Conservation (phyloP, 2,113 vertebrate genomes). For the Origma solitaria region DNA sequence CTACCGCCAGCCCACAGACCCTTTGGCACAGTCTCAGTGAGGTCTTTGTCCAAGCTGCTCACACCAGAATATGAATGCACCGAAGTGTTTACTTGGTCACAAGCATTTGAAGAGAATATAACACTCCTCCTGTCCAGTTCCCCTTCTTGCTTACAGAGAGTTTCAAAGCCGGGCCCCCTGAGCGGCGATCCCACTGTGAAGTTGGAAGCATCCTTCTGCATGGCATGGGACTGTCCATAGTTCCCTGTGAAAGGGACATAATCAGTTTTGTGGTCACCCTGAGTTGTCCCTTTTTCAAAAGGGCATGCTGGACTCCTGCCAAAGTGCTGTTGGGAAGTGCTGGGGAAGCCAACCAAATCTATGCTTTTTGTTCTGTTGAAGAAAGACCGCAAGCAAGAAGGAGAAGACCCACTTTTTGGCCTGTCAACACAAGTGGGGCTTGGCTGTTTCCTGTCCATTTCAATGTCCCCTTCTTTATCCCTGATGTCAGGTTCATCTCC, state of each 20-base stretch:
- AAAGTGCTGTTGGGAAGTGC: slow-evolving; percentile 88
- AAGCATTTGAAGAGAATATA: slow-evolving; percentile 94
- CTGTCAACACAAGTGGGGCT: slow-evolving; percentile 77
- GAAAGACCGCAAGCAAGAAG: slow-evolving; percentile 87
- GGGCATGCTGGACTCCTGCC: slow-evolving; percentile 86
- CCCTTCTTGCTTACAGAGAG: slow-evolving; percentile 90
- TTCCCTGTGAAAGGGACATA: slow-evolving; percentile 86
- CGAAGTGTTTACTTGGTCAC: slow-evolving; percentile 86
- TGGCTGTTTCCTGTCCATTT: slow-evolving; percentile 86
- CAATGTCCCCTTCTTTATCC: slow-evolving; percentile 80
- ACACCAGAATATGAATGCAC: slow-evolving; percentile 90
- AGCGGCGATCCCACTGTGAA: slow-evolving; percentile 86
- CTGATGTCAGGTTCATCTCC: slow-evolving; percentile 86
- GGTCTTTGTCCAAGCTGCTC: slow-evolving; percentile 92
- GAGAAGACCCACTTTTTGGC: slow-evolving; percentile 80
- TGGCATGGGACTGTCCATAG: slow-evolving; percentile 80
- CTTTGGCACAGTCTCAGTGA: slow-evolving; percentile 89
- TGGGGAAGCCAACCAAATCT: slow-evolving; percentile 81
- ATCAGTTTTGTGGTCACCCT: slow-evolving; percentile 98
- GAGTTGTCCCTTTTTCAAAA: slow-evolving; percentile 94
- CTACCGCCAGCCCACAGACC: slow-evolving; percentile 88
- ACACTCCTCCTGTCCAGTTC: slow-evolving; percentile 96
- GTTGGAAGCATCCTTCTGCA: slow-evolving; percentile 85
- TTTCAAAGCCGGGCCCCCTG: slow-evolving; percentile 86
- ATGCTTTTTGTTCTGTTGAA: slow-evolving; percentile 83